These are phyloP conservation scores for Erythrocebus patas DNA, from an alignment of 2,113 vertebrate species.

Conservation along the genomic window DNA sequence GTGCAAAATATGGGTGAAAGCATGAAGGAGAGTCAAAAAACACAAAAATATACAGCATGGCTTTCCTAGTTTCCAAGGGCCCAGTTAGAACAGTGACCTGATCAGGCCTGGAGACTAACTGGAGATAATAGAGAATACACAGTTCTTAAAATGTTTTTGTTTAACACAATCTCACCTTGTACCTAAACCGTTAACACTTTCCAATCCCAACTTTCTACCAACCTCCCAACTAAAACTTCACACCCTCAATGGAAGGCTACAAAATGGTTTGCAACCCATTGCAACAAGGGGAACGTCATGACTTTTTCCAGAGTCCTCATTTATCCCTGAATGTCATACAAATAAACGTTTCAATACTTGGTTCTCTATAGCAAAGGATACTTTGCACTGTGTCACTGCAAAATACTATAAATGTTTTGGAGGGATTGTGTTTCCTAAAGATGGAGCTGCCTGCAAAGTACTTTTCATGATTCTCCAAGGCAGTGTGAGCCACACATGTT, in stretches of 20 bases:
- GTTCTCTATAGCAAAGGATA: not conserved
- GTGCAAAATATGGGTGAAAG: not conserved
- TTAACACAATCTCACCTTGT: not conserved
- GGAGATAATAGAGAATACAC: not conserved
- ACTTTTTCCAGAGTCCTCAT: not conserved
- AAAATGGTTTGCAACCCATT: not conserved
- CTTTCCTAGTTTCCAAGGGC: not conserved
- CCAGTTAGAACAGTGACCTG: not conserved
- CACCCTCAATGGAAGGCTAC: not conserved
- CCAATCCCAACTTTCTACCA: not conserved
- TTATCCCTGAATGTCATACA: not conserved
- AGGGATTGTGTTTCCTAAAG: not conserved
- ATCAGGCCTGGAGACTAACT: not conserved
- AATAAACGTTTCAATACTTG: not conserved
- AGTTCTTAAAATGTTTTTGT: not conserved
- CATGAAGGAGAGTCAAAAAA: not conserved
- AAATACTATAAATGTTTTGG: not conserved
- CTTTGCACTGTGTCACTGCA: not conserved
- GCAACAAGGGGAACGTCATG: not conserved
- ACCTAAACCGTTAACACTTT: not conserved
- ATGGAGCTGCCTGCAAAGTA: not conserved
- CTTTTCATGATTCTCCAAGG: not conserved
- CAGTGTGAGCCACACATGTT: accelerated
- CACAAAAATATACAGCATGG: not conserved
- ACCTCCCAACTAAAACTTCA: not conserved